phyloP scores from a whole-genome alignment of 2,888 invertebrate genomes.

The Cantharis nigra region DNA sequence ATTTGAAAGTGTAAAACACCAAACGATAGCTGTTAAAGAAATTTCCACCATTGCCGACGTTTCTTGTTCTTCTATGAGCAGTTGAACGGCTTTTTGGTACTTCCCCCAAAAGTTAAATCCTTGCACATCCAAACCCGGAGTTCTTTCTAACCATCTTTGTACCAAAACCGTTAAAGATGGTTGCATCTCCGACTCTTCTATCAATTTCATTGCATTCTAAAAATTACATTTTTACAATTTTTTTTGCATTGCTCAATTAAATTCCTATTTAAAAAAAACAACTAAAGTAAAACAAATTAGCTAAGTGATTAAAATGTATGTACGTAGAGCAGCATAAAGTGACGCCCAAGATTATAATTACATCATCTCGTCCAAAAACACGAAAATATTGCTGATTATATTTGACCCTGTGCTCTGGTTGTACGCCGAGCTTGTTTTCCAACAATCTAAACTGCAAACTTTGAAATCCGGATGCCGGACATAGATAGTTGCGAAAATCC shows the following conservation, averaged over 20 bases:
- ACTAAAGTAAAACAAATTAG: background rate
- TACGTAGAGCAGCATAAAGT: background rate
- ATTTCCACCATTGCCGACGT: constrained; percentile 62
- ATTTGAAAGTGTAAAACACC: background rate
- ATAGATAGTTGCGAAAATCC: constrained; percentile 92
- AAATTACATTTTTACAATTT: constrained; percentile 9
- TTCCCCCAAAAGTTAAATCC: constrained; percentile 96
- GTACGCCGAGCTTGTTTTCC: constrained; percentile 89
- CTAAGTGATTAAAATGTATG: background rate
- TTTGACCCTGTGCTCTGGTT: constrained; percentile 84
- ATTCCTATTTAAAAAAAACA: too few relatives aligned
- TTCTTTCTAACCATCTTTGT: constrained; percentile 91
- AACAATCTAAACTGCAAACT: constrained; percentile 93
- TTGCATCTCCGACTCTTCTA: constrained; percentile 75
- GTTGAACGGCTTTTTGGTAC: constrained; percentile 75
- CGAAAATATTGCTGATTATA: constrained; percentile 91
- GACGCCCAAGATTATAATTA: constrained; percentile 40
- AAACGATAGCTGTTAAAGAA: background rate
- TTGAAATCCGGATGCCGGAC: constrained; percentile 97
- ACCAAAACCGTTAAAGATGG: constrained; percentile 86
- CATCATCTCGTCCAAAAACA: constrained; percentile 78
- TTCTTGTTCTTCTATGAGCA: constrained; percentile 72
- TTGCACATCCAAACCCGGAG: constrained; percentile 83
- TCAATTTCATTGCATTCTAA: constrained; percentile 58
- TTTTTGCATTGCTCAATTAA: background rate